Percentiles rank a stretch among this genome's conserved stretches.
phyloP scores from a whole-genome alignment of 2,888 invertebrate genomes.

The Drosophila atripex region DNA sequence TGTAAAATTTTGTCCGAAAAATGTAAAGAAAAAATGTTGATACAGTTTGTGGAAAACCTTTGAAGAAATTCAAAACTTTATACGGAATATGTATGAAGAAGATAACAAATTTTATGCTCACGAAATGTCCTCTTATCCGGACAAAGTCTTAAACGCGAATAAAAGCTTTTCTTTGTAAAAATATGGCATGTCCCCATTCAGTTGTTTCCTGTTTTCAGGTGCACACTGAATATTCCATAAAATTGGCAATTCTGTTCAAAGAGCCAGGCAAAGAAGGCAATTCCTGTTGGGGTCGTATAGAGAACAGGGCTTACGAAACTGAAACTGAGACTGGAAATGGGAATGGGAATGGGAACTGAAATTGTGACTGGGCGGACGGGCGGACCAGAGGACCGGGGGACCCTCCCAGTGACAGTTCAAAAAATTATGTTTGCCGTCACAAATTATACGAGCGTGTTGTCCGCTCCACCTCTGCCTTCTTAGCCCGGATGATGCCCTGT shows the following conservation, averaged over 20 bases:
- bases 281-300: constrained; percentile 36
- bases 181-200: neutral
- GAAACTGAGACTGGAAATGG: neutral
- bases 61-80: neutral
- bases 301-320: constrained; percentile 28
- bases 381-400: neutral
- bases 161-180: constrained; percentile 12
- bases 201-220: constrained; percentile 21
- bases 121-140: neutral
- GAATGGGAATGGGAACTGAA: neutral
- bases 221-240: constrained; percentile 12
- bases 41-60: neutral
- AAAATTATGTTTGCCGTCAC: constrained; percentile 48
- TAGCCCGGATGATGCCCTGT: constrained; percentile 2
- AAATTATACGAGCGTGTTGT: constrained; percentile 44
- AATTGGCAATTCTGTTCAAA: constrained; percentile 37
- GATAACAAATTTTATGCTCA: constrained; percentile 3
- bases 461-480: neutral
- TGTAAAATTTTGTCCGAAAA: neutral
- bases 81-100: neutral
- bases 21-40: neutral
- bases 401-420: constrained; percentile 6
- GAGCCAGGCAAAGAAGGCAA: constrained; percentile 22
- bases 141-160: constrained; percentile 6
- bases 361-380: neutral